Evolutionary conservation across 2,113 vertebrate genomes (phyloP).

Genomic region (Microcebus jonahi): DNA sequence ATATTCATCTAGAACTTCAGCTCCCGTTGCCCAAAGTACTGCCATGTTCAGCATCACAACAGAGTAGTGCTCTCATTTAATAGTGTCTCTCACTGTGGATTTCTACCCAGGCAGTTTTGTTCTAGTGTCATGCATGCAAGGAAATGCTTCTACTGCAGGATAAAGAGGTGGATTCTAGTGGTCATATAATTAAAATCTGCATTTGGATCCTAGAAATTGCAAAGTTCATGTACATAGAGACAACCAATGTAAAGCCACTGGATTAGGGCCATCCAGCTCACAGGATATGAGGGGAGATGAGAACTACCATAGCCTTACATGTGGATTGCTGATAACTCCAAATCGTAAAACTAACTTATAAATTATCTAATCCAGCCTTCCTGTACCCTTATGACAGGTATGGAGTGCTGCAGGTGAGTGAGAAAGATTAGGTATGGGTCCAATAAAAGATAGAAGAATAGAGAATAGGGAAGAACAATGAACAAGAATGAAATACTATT

Average conservation of each 20-base stretch:
- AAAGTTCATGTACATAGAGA: background rate
- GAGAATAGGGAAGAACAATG: background rate
- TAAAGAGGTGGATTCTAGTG: background rate
- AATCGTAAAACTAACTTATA: background rate
- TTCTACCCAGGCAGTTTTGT: background rate
- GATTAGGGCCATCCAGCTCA: background rate
- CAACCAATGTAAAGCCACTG: background rate
- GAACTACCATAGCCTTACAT: background rate
- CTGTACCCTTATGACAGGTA: background rate
- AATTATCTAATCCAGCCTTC: background rate
- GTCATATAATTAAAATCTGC: background rate
- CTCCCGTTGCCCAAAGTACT: background rate
- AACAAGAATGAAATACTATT: background rate
- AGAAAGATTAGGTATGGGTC: background rate
- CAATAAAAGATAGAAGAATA: background rate
- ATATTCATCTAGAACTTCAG: background rate
- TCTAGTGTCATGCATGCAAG: background rate
- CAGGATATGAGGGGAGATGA: background rate
- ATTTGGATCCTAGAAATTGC: background rate
- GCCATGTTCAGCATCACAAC: background rate
- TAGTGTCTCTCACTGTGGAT: background rate
- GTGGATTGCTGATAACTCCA: background rate
- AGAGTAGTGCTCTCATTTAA: background rate
- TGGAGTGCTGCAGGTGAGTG: background rate
- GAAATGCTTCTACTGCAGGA: background rate